phyloP scores from a whole-genome alignment of 2,113 vertebrate species.

The Ceuthmochares aereus region DNA sequence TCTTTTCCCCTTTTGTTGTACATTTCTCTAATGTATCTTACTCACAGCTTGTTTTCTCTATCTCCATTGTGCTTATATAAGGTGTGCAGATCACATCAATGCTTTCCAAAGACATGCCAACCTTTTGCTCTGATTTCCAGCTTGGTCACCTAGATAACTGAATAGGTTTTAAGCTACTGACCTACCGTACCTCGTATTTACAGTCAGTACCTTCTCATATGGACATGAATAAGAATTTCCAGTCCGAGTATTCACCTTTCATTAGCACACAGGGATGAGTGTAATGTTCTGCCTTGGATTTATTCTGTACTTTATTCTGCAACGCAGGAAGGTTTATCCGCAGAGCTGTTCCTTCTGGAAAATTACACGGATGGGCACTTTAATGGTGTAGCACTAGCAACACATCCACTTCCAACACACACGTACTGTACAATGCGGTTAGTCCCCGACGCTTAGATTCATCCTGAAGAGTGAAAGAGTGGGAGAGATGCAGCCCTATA shows the following conservation, averaged over 20 bases:
- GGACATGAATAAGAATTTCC: background rate
- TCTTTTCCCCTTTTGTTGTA: background rate
- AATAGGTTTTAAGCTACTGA: background rate
- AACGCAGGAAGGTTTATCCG: background rate
- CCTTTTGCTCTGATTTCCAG: slow-evolving; percentile 4
- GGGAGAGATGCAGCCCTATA: slow-evolving; percentile 10
- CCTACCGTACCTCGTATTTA: background rate
- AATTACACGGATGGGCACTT: background rate
- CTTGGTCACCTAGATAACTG: background rate
- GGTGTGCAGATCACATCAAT: background rate
- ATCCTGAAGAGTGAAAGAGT: background rate
- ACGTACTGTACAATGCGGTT: background rate
- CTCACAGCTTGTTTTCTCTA: background rate
- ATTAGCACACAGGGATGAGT: background rate
- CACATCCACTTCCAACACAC: background rate
- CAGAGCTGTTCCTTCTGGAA: slow-evolving; percentile 31
- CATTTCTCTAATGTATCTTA: background rate
- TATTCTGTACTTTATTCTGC: slow-evolving; percentile 20
- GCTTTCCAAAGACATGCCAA: slow-evolving; percentile 25
- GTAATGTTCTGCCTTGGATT: background rate
- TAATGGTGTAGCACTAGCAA: background rate
- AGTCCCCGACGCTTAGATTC: background rate
- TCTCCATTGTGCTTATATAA: background rate
- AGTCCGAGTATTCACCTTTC: background rate
- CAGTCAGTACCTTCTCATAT: background rate